These are phyloP conservation scores for Corydoras sp. DNA, from an alignment of 2,113 vertebrate species.

Conservation along the genomic window DNA sequence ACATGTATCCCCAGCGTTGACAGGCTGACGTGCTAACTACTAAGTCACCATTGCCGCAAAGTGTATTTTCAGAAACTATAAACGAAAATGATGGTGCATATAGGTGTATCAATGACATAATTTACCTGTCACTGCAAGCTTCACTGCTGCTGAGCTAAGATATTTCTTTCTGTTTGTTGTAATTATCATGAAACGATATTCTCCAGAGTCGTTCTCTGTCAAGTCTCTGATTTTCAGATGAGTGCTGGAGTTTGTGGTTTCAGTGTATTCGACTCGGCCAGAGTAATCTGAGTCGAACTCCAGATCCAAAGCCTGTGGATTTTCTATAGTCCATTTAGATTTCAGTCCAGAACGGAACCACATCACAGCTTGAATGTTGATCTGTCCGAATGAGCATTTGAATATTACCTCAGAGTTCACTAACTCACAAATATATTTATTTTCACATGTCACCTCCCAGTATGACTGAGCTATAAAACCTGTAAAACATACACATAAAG, in stretches of 20 bases:
- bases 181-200: slow-evolving; percentile 30
- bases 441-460: slow-evolving; percentile 1
- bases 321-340: slow-evolving; percentile 7
- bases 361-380: not conserved
- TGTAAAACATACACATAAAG: not conserved
- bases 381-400: not conserved
- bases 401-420: not conserved
- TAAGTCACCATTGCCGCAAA: no score
- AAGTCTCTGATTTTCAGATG: slow-evolving; percentile 21
- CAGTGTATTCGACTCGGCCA: slow-evolving; percentile 13
- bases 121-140: slow-evolving; percentile 32
- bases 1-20: no score
- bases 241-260: not conserved
- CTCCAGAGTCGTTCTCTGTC: slow-evolving; percentile 31
- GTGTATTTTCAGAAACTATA: no score
- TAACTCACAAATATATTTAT: slow-evolving; percentile 14
- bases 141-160: not conserved
- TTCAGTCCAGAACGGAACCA: slow-evolving; percentile 26
- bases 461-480: not conserved
- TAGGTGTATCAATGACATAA: no score
- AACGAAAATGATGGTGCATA: no score
- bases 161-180: slow-evolving; percentile 5
- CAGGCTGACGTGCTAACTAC: no score
- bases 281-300: slow-evolving; percentile 12
- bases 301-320: slow-evolving; percentile 23